Conservation (phyloP, 2,888 invertebrate genomes). For the Parapristionchus giblindavisi region DNA sequence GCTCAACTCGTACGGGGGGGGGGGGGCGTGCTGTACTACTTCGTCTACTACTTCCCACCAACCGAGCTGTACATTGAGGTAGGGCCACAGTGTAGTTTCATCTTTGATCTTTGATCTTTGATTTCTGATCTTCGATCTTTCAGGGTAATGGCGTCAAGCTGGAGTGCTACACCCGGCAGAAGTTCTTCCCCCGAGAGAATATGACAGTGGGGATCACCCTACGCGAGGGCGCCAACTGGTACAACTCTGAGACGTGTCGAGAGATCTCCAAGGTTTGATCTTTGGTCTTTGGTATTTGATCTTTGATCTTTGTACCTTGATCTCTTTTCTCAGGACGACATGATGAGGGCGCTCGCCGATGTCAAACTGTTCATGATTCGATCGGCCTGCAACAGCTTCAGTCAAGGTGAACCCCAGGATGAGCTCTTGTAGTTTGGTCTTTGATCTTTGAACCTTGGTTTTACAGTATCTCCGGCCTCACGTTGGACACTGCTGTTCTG, state of each 20-base stretch:
- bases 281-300: no score
- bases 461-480: slow-evolving; percentile 64
- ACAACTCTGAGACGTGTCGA: slow-evolving; percentile 58
- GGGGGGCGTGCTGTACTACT: no score
- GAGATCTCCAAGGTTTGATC: slow-evolving; percentile 71
- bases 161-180: slow-evolving; percentile 62
- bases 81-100: no score
- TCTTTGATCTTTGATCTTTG: no score
- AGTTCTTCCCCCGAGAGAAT: slow-evolving; percentile 66
- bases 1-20: no score
- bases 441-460: no score
- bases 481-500: slow-evolving; percentile 60
- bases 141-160: slow-evolving; percentile 61
- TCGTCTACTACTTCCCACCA: no score
- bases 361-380: slow-evolving; percentile 83
- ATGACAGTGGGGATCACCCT: slow-evolving; percentile 65
- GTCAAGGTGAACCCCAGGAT: slow-evolving; percentile 56
- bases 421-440: no score
- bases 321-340: slow-evolving; percentile 73
- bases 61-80: no score
- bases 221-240: slow-evolving; percentile 60
- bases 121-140: slow-evolving; percentile 38
- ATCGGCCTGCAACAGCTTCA: slow-evolving; percentile 87
- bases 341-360: slow-evolving; percentile 83
- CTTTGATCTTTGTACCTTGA: slow-evolving; percentile 14